Conservation (phyloP, 2,888 invertebrate genomes). For the Harpagoxenus sublaevis region DNA sequence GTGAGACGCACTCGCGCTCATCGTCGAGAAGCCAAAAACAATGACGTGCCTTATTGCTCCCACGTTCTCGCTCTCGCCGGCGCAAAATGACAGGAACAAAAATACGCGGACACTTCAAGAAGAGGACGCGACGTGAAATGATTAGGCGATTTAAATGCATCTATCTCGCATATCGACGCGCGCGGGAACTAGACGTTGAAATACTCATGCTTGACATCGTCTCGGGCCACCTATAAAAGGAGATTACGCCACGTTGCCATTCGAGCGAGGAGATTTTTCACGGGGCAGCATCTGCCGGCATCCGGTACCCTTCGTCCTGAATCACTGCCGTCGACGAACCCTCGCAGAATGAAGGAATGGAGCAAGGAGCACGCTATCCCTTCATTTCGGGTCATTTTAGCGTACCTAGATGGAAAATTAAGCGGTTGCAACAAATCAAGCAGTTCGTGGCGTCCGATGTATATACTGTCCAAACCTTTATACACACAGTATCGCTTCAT, state of each 20-base stretch:
- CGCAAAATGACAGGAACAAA: neutral
- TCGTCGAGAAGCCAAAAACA: slow-evolving; percentile 21
- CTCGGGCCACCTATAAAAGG: slow-evolving; percentile 61
- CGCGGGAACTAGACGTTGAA: slow-evolving; percentile 55
- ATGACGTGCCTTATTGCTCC: neutral
- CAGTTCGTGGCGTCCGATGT: neutral
- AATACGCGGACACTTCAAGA: neutral
- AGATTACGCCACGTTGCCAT: slow-evolving; percentile 60
- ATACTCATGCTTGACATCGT: slow-evolving; percentile 47
- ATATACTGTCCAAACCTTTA: neutral
- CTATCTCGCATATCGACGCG: slow-evolving; percentile 51
- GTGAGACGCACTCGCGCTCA: neutral
- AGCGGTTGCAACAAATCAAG: neutral
- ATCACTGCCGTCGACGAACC: neutral
- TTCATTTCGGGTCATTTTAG: neutral
- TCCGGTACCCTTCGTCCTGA: slow-evolving; percentile 58
- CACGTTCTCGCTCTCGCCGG: neutral
- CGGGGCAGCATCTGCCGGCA: slow-evolving; percentile 66
- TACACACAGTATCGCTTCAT: neutral
- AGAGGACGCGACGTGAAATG: slow-evolving; percentile 46
- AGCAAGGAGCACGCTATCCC: neutral
- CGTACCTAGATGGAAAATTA: neutral
- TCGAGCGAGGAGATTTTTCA: slow-evolving; percentile 67
- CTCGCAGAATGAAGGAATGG: neutral
- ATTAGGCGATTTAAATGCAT: slow-evolving; percentile 63